Percentiles rank a stretch among this genome's conserved stretches.
These are phyloP conservation scores for Microctonus aethiopoides DNA, from an alignment of 2,888 invertebrate genomes.

Conservation along the genomic window DNA sequence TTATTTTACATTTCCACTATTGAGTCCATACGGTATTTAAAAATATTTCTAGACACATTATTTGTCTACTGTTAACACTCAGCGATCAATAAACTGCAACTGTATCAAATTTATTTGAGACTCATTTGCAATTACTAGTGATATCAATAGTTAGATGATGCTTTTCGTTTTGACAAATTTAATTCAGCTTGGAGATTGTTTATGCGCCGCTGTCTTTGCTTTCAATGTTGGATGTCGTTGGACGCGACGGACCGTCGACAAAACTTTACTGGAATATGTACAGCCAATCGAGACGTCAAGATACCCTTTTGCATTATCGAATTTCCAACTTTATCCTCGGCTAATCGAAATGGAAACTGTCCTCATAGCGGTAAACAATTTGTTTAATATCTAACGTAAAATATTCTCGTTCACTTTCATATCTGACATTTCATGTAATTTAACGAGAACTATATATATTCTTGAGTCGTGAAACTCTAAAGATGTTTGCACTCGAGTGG, in stretches of 20 bases:
- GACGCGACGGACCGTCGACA: conserved; percentile 36
- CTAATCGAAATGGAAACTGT: conserved; percentile 38
- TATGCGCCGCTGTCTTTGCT: conserved; percentile 14
- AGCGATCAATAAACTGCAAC: not conserved
- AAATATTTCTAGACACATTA: not conserved
- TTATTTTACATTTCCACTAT: not conserved
- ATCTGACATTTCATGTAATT: not conserved
- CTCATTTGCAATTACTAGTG: conserved; percentile 58
- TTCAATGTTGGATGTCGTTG: conserved; percentile 30
- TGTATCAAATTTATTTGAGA: conserved; percentile 58
- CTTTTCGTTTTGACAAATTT: conserved; percentile 22
- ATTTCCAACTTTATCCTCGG: conserved; percentile 39
- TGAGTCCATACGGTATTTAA: not conserved
- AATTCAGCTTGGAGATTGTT: conserved; percentile 20
- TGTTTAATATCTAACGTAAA: conserved; percentile 30
- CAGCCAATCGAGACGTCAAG: conserved; percentile 38
- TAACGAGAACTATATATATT: not conserved
- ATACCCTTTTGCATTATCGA: conserved; percentile 42
- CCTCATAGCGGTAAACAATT: conserved; percentile 36
- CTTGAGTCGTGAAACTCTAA: not conserved
- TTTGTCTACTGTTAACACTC: not conserved
- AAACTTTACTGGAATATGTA: conserved; percentile 37
- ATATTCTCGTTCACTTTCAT: not conserved
- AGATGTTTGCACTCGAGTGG: conserved; percentile 14
- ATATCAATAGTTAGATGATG: conserved; percentile 13